Conservation (phyloP, 2,888 invertebrate species). For the Pterostichus madidus region DNA sequence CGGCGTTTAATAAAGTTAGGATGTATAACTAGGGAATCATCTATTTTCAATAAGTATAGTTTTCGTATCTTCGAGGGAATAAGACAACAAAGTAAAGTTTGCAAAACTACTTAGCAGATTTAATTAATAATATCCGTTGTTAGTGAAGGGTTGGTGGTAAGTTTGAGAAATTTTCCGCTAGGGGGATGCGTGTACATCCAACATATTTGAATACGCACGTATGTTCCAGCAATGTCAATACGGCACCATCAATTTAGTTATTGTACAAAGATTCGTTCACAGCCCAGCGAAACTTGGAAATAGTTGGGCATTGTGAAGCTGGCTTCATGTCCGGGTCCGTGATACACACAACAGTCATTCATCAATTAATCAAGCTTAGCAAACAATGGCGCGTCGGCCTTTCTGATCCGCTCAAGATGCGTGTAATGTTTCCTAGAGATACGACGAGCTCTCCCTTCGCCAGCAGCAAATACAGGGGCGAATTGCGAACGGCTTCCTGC, state of each 20-base stretch:
- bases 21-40: slow-evolving; percentile 15
- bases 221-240: no score
- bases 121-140: slow-evolving; percentile 36
- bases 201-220: slow-evolving; percentile 9
- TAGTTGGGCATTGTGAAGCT: slow-evolving; percentile 35
- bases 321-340: slow-evolving; percentile 19
- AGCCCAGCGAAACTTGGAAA: slow-evolving; percentile 11
- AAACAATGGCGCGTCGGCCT: slow-evolving; percentile 46
- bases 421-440: slow-evolving; percentile 54
- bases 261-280: not conserved
- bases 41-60: slow-evolving; percentile 30
- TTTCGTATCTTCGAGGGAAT: not conserved
- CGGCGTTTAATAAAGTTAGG: no score
- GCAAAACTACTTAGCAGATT: slow-evolving; percentile 41
- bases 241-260: not conserved
- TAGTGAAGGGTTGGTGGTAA: slow-evolving; percentile 1
- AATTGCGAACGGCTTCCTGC: slow-evolving; percentile 24
- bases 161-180: slow-evolving; percentile 9
- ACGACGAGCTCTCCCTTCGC: slow-evolving; percentile 12
- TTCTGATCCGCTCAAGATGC: slow-evolving; percentile 47
- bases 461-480: not conserved
- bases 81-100: slow-evolving; percentile 43
- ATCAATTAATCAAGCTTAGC: slow-evolving; percentile 64
- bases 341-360: slow-evolving; percentile 51
- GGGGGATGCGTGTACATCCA: not conserved